These are phyloP conservation scores for Leptodactylus fuscus DNA, from an alignment of 2,113 vertebrate genomes.

Conservation along the genomic window DNA sequence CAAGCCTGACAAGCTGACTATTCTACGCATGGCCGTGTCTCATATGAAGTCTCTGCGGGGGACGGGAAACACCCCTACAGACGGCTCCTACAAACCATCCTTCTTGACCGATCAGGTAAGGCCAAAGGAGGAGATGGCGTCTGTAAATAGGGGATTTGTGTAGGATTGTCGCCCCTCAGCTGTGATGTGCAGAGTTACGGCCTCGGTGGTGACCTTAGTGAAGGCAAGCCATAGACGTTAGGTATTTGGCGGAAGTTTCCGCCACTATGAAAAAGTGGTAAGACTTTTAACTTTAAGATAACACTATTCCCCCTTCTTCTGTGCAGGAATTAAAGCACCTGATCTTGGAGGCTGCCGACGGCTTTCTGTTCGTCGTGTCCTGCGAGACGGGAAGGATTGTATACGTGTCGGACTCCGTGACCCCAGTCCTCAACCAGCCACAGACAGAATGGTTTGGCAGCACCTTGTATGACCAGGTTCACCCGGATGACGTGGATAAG, in stretches of 20 bases:
- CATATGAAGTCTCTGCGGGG: conserved; percentile 97
- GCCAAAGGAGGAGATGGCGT: neutral
- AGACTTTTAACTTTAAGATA: too few relatives aligned
- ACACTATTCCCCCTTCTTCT: neutral
- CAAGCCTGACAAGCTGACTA: conserved; percentile 97
- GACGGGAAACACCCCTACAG: conserved; percentile 86
- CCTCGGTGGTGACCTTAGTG: too few relatives aligned
- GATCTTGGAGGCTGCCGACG: conserved; percentile 93
- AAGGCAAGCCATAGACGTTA: too few relatives aligned
- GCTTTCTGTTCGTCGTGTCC: conserved; percentile 96
- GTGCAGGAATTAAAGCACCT: conserved; percentile 93
- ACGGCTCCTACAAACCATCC: conserved; percentile 93
- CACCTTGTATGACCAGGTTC: conserved; percentile 93
- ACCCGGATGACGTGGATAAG: conserved; percentile 94
- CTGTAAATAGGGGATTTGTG: too few relatives aligned
- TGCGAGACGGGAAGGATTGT: conserved; percentile 93
- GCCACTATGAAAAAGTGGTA: neutral
- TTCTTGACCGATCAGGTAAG: conserved; percentile 95
- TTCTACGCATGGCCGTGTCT: conserved; percentile 96
- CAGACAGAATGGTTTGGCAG: conserved; percentile 95
- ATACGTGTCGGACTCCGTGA: conserved; percentile 93
- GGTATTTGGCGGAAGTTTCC: neutral
- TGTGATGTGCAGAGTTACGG: too few relatives aligned
- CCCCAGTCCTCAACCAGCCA: conserved; percentile 91
- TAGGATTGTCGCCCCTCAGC: too few relatives aligned